phyloP scores from a whole-genome alignment of 2,797 vertebrate species.

The Lithobates pipiens region DNA sequence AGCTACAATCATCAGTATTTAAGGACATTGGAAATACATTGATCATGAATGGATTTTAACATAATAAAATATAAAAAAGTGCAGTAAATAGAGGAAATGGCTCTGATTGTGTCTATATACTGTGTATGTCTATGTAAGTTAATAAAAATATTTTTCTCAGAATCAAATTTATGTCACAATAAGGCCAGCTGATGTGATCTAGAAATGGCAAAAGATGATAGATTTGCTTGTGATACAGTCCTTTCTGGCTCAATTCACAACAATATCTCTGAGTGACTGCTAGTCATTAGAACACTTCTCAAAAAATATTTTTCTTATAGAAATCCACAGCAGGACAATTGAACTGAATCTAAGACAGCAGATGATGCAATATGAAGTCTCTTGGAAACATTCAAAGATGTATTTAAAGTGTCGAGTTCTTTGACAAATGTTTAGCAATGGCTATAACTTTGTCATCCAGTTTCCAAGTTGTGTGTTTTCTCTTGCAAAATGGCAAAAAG shows the following conservation, averaged over 20 bases:
- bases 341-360: not conserved
- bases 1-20: not conserved
- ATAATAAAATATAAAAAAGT: not conserved
- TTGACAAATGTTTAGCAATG: not conserved
- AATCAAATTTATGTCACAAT: not conserved
- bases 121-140: not conserved
- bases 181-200: not conserved
- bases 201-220: not conserved
- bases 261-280: not conserved
- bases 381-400: not conserved
- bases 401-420: not conserved
- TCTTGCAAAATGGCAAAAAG: not conserved
- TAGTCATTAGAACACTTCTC: not conserved
- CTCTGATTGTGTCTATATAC: not conserved
- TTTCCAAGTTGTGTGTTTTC: not conserved
- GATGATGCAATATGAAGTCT: conserved; percentile 1
- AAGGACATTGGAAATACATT: not conserved
- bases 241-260: not conserved
- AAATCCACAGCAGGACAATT: not conserved
- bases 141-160: not conserved
- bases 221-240: not conserved
- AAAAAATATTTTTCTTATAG: not conserved
- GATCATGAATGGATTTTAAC: not conserved
- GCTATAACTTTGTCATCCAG: not conserved
- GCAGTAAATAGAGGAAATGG: not conserved